Percentiles rank a stretch among this genome's conserved stretches.
Evolutionary conservation across 1,140 invertebrate genomes (phyloP).

Genomic region (Bombus affinis): DNA sequence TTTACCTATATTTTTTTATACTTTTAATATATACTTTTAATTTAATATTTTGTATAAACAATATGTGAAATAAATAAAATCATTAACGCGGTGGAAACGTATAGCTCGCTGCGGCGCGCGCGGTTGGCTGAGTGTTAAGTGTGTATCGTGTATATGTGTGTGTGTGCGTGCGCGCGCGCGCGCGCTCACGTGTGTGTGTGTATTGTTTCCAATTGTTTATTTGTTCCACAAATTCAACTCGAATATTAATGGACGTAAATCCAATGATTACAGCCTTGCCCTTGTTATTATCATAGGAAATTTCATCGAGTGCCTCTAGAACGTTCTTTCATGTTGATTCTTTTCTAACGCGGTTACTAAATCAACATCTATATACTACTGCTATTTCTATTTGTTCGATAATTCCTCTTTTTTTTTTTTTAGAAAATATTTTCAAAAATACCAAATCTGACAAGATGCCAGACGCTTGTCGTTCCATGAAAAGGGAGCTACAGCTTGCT

Average conservation of each 20-base stretch:
- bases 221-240: neutral
- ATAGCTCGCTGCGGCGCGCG: too few species aligned
- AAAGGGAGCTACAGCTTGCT: neutral
- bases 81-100: too few species aligned
- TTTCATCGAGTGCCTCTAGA: neutral
- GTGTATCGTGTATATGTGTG: too few species aligned
- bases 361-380: neutral
- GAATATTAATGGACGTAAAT: conserved; percentile 15
- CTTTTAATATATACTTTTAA: too few species aligned
- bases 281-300: neutral
- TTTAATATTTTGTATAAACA: too few species aligned
- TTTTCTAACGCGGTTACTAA: neutral
- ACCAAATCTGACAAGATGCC: conserved; percentile 2
- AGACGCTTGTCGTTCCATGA: neutral
- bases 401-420: neutral
- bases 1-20: too few species aligned
- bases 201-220: neutral
- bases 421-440: conserved; percentile 35
- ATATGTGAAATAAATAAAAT: too few species aligned
- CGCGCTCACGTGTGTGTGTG: neutral
- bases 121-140: neutral
- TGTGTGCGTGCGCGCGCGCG: fast-evolving
- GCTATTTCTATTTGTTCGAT: neutral
- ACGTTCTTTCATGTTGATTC: neutral
- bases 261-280: conserved; percentile 35